Percentiles rank a stretch among this genome's conserved stretches.
These are phyloP conservation scores for Chanos chanos DNA, from an alignment of 2,797 vertebrate genomes.

Conservation along the genomic window DNA sequence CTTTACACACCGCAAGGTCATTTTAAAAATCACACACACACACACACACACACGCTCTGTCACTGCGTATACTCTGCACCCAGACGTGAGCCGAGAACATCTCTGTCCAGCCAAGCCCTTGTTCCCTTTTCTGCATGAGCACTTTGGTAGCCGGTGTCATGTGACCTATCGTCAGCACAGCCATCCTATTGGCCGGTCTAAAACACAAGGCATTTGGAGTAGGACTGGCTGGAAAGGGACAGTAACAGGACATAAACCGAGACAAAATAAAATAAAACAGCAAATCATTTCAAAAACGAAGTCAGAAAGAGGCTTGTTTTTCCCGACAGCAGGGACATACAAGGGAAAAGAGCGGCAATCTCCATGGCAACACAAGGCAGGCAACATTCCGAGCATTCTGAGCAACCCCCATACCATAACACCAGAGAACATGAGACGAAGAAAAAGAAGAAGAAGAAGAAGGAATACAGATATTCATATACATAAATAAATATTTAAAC, in stretches of 20 bases:
- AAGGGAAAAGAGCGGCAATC: conserved; percentile 8
- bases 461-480: no score
- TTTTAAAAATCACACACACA: background rate
- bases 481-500: no score
- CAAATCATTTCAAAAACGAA: conserved; percentile 15
- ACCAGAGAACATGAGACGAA: conserved; percentile 35
- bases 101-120: conserved; percentile 65
- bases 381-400: conserved; percentile 56
- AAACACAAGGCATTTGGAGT: conserved; percentile 5
- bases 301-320: conserved; percentile 27
- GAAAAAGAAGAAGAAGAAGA: conserved; percentile 13
- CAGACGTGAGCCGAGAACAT: conserved; percentile 47
- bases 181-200: conserved; percentile 1
- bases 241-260: conserved; percentile 19
- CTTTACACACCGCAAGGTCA: background rate
- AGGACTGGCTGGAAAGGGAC: conserved; percentile 63
- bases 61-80: no score
- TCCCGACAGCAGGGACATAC: conserved; percentile 38
- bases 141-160: conserved; percentile 1
- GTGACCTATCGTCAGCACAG: background rate
- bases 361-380: conserved; percentile 49
- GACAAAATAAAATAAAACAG: conserved; percentile 31
- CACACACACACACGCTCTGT: conserved; percentile 48
- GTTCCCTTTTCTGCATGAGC: conserved; percentile 31
- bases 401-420: conserved; percentile 56